Percentiles rank a stretch among this genome's conserved stretches.
phyloP scores from a whole-genome alignment of 2,888 invertebrate genomes.

The Tenthredo mesomela region DNA sequence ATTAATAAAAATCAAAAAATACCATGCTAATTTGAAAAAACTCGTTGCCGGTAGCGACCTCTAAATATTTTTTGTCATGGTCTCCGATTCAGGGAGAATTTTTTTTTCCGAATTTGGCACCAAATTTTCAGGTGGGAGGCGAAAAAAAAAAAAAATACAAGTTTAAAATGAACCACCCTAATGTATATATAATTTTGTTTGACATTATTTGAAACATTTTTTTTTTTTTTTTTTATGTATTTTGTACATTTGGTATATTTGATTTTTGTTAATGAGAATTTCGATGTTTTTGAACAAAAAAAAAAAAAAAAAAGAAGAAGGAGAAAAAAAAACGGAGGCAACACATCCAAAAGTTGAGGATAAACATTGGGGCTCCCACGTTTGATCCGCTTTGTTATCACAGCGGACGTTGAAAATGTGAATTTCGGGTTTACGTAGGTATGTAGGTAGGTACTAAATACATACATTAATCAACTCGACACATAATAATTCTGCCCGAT shows the following conservation, averaged over 20 bases:
- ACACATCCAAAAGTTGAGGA: neutral
- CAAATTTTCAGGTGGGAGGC: too few species aligned
- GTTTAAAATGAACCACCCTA: too few species aligned
- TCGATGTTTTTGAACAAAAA: neutral
- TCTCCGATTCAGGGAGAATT: too few species aligned
- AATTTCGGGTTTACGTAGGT: neutral
- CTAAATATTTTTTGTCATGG: too few species aligned
- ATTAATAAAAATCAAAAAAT: too few species aligned
- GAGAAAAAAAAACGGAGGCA: neutral
- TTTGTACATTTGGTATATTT: neutral
- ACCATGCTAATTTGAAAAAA: too few species aligned
- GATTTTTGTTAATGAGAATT: constrained; percentile 3
- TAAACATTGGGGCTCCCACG: neutral
- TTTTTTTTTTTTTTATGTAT: too few species aligned
- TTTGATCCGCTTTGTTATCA: constrained; percentile 10
- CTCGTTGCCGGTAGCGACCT: too few species aligned
- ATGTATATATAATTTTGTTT: too few species aligned
- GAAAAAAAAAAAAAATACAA: too few species aligned
- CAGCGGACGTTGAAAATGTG: neutral
- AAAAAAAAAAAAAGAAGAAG: neutral
- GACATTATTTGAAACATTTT: too few species aligned
- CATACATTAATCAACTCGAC: neutral
- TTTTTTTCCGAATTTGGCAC: too few species aligned
- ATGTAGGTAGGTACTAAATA: neutral
- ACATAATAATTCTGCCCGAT: neutral